Evolutionary conservation across 2,888 invertebrate species (phyloP).

Genomic region (Anodontia alba): DNA sequence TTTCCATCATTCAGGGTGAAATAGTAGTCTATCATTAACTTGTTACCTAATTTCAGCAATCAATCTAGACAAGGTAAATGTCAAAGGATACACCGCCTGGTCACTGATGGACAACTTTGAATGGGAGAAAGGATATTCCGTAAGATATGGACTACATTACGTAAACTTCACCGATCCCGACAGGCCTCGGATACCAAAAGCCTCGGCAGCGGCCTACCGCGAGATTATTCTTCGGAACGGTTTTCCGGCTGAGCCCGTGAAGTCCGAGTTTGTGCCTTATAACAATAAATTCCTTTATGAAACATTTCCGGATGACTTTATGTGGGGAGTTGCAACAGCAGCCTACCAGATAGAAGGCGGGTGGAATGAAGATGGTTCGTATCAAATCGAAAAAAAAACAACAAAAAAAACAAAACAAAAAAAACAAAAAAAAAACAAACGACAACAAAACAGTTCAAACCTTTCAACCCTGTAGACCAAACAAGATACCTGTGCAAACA

Average conservation of each 20-base stretch:
- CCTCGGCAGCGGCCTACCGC: conserved; percentile 85
- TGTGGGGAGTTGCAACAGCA: conserved; percentile 85
- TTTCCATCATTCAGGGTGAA: too few relatives aligned
- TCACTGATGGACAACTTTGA: conserved; percentile 93
- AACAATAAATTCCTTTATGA: conserved; percentile 58
- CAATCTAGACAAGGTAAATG: conserved; percentile 77
- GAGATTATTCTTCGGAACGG: conserved; percentile 72
- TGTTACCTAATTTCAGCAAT: conserved; percentile 67
- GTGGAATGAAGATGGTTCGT: conserved; percentile 86
- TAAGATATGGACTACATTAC: conserved; percentile 89
- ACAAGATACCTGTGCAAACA: too few relatives aligned
- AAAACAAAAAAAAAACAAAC: too few relatives aligned
- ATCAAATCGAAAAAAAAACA: too few relatives aligned
- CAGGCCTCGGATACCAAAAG: conserved; percentile 89
- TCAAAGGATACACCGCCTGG: conserved; percentile 91
- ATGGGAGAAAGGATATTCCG: conserved; percentile 92
- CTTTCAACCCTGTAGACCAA: too few relatives aligned
- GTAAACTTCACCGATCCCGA: conserved; percentile 90
- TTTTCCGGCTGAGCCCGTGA: conserved; percentile 49
- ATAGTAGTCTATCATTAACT: too few relatives aligned
- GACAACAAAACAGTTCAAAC: too few relatives aligned
- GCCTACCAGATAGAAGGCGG: conserved; percentile 89
- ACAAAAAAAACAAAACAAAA: too few relatives aligned
- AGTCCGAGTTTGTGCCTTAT: conserved; percentile 19
- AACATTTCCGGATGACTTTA: conserved; percentile 67